Percentiles rank a stretch among this genome's conserved stretches.
Evolutionary conservation across 2,113 vertebrate genomes (phyloP).

Genomic region (rat (Rattus norvegicus)): GRCr8 NC_086027.1:26149001-26149500

Average conservation of each 20-base stretch:
- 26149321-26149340: neutral
- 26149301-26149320: neutral
- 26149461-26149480: neutral
- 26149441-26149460: conserved; percentile 8
- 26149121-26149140: neutral
- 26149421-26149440: neutral
- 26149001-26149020: neutral
- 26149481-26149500: neutral
- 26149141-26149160: neutral
- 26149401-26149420: neutral
- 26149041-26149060: neutral
- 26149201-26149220: neutral
- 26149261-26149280: neutral
- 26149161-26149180: neutral
- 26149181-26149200: neutral
- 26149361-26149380: neutral
- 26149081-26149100: neutral
- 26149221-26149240: neutral
- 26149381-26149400: neutral
- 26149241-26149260: neutral
- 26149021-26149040: neutral
- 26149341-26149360: neutral
- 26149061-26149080: conserved; percentile 1
- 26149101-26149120: neutral
- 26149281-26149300: neutral